Evolutionary conservation across 2,797 vertebrate species (phyloP).

Genomic region (Ficedula albicollis): DNA sequence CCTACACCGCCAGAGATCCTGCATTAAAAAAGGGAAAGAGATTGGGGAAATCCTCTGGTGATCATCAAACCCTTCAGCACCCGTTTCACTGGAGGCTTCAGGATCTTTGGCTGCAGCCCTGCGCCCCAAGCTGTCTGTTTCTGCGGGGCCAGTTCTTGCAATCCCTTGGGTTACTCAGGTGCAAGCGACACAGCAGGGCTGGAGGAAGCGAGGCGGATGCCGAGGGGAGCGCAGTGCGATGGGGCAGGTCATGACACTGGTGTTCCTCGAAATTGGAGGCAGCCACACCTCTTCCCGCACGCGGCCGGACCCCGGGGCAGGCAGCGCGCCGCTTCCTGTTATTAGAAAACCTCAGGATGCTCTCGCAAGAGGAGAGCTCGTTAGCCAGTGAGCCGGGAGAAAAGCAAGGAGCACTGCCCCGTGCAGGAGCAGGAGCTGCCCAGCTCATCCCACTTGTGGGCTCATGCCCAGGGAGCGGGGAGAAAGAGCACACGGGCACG

Average conservation of each 20-base stretch:
- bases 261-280: conserved; percentile 41
- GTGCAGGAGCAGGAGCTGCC: neutral
- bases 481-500: accelerated
- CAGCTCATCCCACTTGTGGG: neutral
- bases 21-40: neutral
- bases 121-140: accelerated
- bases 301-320: neutral
- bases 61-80: neutral
- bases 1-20: neutral
- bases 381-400: neutral
- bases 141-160: neutral
- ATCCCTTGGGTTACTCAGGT: neutral
- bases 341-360: conserved; percentile 42
- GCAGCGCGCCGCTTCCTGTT: neutral
- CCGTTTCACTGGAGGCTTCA: neutral
- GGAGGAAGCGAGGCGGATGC: accelerated
- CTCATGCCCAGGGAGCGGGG: neutral
- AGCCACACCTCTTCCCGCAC: conserved; percentile 15
- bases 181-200: neutral
- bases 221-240: accelerated
- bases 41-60: neutral
- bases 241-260: neutral
- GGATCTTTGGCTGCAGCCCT: neutral
- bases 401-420: neutral
- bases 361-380: neutral